Conservation (phyloP, 2,797 vertebrate species). For the Thamnophis elegans region DNA sequence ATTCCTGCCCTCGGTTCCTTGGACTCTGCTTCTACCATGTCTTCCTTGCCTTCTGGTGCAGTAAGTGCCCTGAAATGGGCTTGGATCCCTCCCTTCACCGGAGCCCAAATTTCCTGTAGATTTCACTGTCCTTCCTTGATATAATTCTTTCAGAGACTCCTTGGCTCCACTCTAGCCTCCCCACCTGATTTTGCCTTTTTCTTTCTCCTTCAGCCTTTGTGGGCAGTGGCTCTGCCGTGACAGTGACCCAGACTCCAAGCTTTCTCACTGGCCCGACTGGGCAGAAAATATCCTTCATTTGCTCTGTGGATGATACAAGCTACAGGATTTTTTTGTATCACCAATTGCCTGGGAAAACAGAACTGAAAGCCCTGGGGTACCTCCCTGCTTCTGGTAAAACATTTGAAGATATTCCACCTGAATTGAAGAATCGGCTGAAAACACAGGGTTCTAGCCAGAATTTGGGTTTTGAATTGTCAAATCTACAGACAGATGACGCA, state of each 20-base stretch:
- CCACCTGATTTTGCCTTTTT: not conserved
- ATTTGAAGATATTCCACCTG: not conserved
- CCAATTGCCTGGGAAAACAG: not conserved
- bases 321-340: not conserved
- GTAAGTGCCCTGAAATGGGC: not conserved
- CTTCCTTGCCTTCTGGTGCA: not conserved
- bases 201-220: not conserved
- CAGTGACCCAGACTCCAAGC: not conserved
- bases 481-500: not conserved
- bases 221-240: not conserved
- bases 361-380: not conserved
- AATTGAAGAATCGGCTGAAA: not conserved
- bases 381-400: rapidly evolving
- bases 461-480: not conserved
- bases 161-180: not conserved
- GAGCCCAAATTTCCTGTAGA: not conserved
- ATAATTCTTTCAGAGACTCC: too few species aligned
- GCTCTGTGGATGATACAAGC: not conserved
- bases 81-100: not conserved
- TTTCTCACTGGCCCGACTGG: not conserved
- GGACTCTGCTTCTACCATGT: too few species aligned
- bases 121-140: not conserved
- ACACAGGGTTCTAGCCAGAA: not conserved
- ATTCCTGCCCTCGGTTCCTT: not conserved
- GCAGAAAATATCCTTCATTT: not conserved